A percentile compares a stretch with the other conserved stretches of the same genome.
Evolutionary conservation across 2,888 invertebrate genomes (phyloP).

Genomic region (Thecophora atra): DNA sequence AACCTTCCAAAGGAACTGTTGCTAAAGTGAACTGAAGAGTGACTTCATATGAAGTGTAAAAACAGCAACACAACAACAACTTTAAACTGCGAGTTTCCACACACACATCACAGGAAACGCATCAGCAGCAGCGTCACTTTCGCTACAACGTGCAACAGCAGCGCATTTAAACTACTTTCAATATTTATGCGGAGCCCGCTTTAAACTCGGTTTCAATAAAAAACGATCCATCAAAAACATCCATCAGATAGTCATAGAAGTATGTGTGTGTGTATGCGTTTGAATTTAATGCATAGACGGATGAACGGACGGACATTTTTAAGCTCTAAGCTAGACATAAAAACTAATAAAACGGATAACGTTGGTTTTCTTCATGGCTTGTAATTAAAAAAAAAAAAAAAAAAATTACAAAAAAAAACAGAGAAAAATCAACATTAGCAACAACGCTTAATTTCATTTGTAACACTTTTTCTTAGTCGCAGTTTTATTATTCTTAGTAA

Average conservation of each 20-base stretch:
- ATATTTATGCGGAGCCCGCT: constrained; percentile 34
- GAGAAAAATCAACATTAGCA: constrained; percentile 21
- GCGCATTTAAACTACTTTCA: constrained; percentile 36
- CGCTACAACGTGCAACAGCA: constrained; percentile 11
- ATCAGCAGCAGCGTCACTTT: constrained; percentile 23
- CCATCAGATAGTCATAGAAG: background rate
- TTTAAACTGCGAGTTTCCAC: constrained; percentile 22
- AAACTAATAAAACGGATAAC: constrained; percentile 9
- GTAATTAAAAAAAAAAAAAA: constrained; percentile 18
- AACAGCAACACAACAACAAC: constrained; percentile 23
- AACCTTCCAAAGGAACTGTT: background rate
- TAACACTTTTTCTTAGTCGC: constrained; percentile 32
- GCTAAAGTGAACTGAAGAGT: background rate
- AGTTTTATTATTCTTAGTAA: background rate
- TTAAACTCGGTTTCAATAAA: background rate
- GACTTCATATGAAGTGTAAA: constrained; percentile 32
- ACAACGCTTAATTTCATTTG: constrained; percentile 38
- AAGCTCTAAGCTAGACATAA: background rate
- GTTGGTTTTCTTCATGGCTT: too few species aligned
- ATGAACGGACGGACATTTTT: background rate
- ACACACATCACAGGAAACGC: constrained; percentile 29
- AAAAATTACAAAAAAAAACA: constrained; percentile 21
- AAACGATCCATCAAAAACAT: constrained; percentile 14
- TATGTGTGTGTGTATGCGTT: constrained; percentile 3
- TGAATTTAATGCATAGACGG: background rate